Conservation (phyloP, 2,113 vertebrate genomes). For the Numida meleagris region DNA sequence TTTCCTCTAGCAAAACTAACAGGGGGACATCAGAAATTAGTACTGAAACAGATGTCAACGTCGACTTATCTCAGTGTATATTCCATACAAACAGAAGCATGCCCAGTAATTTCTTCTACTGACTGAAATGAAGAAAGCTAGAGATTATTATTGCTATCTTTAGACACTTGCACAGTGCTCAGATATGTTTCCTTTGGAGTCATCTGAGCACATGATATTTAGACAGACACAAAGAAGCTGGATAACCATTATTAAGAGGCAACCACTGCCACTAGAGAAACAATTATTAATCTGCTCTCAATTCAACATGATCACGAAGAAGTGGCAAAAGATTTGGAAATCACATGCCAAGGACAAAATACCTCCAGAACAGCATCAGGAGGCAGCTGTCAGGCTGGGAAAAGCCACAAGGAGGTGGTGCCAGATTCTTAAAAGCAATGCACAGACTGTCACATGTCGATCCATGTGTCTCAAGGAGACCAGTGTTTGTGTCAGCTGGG, state of each 20-base stretch:
- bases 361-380: not conserved
- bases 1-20: not conserved
- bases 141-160: not conserved
- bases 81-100: not conserved
- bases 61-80: not conserved
- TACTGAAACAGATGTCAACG: not conserved
- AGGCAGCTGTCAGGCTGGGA: not conserved
- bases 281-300: not conserved
- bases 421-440: not conserved
- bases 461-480: not conserved
- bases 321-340: not conserved
- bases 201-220: not conserved
- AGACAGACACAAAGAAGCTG: not conserved
- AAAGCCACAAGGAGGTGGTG: not conserved
- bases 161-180: not conserved
- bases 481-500: not conserved
- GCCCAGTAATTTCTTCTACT: constrained; percentile 7
- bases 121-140: constrained; percentile 14
- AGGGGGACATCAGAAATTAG: not conserved
- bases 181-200: not conserved
- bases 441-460: not conserved
- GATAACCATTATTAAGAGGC: not conserved
- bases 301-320: not conserved
- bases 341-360: constrained; percentile 10
- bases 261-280: not conserved